A percentile compares a stretch with the other conserved stretches of the same genome.
Conservation (phyloP, 2,113 vertebrate genomes). For the Chionis minor region DNA sequence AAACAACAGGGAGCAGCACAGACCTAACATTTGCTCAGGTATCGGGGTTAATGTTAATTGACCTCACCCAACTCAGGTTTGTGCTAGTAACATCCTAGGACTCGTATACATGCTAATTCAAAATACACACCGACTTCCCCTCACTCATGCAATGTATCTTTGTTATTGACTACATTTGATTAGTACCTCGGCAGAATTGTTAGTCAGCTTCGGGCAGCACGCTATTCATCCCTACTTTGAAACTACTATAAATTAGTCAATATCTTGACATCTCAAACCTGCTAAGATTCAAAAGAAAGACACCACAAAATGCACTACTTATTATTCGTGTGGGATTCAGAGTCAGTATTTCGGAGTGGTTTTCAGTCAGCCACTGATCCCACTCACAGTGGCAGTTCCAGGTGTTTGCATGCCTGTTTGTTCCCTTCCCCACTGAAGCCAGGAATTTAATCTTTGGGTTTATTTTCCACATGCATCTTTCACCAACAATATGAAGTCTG, state of each 20-base stretch:
- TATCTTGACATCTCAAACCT: background rate
- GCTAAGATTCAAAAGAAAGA: background rate
- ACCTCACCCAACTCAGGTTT: background rate
- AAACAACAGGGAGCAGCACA: background rate
- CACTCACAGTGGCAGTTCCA: background rate
- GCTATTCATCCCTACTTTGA: background rate
- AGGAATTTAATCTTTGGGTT: background rate
- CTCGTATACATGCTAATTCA: background rate
- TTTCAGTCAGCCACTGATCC: background rate
- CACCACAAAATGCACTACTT: background rate
- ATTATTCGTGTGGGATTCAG: background rate
- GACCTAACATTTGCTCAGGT: background rate
- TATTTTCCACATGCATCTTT: background rate
- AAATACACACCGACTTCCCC: background rate
- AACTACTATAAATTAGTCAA: background rate
- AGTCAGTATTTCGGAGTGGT: background rate
- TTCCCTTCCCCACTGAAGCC: background rate
- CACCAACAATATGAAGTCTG: background rate
- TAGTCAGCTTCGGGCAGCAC: background rate
- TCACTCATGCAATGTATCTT: background rate
- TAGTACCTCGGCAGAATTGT: background rate
- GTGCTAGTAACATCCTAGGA: background rate
- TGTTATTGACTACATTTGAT: background rate
- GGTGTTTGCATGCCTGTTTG: background rate
- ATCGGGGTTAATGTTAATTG: rapidly evolving